Conservation (phyloP, 2,797 vertebrate species). For the Mormyrops attenuatus region DNA sequence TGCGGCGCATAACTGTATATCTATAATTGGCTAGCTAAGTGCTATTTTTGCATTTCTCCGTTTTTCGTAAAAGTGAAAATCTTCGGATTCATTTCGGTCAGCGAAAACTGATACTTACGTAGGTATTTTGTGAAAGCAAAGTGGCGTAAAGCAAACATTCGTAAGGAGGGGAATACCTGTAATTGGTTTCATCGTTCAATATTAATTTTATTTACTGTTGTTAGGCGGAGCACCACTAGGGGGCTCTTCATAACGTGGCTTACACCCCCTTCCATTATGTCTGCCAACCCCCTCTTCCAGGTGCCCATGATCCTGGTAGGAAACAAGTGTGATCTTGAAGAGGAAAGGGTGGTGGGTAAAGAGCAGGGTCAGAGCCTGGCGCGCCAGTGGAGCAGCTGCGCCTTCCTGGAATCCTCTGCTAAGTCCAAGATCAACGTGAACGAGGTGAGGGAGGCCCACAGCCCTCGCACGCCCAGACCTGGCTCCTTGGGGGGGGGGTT, state of each 20-base stretch:
- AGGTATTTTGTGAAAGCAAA: background rate
- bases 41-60: background rate
- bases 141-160: background rate
- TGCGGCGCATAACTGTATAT: background rate
- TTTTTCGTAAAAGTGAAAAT: background rate
- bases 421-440: conserved; percentile 82
- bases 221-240: background rate
- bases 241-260: background rate
- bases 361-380: conserved; percentile 78
- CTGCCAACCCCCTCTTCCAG: conserved; percentile 39
- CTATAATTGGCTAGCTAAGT: background rate
- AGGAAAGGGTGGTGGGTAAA: conserved; percentile 78
- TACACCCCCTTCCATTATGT: background rate
- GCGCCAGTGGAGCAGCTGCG: conserved; percentile 77
- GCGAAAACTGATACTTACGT: background rate
- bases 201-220: background rate
- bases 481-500: background rate
- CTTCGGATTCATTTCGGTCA: background rate
- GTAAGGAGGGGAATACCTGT: background rate
- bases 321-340: conserved; percentile 79
- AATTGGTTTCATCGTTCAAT: background rate
- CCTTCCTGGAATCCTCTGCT: conserved; percentile 77
- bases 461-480: background rate
- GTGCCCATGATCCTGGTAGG: conserved; percentile 80
- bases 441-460: conserved; percentile 57